Evolutionary conservation across 1,140 invertebrate genomes (phyloP), one percentile per base, ranked within the genome.

Genomic region (Drosophila guanche): DNA sequence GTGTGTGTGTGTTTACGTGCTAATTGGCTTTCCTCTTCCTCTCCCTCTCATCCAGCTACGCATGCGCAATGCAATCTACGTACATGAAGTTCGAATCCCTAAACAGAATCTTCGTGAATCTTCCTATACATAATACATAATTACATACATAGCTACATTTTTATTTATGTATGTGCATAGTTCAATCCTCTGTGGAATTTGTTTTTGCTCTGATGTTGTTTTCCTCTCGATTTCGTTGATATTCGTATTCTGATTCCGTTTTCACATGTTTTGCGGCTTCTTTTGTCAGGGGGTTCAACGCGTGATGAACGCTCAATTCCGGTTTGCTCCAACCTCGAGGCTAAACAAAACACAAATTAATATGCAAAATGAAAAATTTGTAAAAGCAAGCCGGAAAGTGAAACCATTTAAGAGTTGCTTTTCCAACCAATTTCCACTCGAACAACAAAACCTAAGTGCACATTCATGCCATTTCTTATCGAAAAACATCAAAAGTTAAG

Each of bases 161-260:
- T 20, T 20, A 20, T 20, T 20, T 20, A 16, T 37, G 6, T 23
- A 29, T 29, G 22, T 68, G 37, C 22, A 7, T 50, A 47, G 40
- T 22, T 33, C 33, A 10, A 63, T 40, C 42, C 41, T 37, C 63
- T 6, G 27, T 23, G 42, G 29, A 25, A 37, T 20, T 5, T 23
- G 45, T 23, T 52, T 61, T 66, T 58, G 42, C 61, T 86, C 71
- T 85, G 68, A 63, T 71, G 77, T 85, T 80, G 77, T 85, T 80
- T 81, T 80, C 80, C 73, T 73, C 72, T 85, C 81, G 59, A 52
- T 80, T 85, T 83, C 74, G 52, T 65, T 58, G 57, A 27, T 43
- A 62, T 29, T 42, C 27, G 27, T 54, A 43, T 73, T 41, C 65
- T 43, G 50, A 57, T 56, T 58, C 63, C 63, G 43, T 65, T 71